These are phyloP conservation scores for Batillaria attramentaria DNA, from an alignment of 1,140 invertebrate genomes.

Conservation along the genomic window DNA sequence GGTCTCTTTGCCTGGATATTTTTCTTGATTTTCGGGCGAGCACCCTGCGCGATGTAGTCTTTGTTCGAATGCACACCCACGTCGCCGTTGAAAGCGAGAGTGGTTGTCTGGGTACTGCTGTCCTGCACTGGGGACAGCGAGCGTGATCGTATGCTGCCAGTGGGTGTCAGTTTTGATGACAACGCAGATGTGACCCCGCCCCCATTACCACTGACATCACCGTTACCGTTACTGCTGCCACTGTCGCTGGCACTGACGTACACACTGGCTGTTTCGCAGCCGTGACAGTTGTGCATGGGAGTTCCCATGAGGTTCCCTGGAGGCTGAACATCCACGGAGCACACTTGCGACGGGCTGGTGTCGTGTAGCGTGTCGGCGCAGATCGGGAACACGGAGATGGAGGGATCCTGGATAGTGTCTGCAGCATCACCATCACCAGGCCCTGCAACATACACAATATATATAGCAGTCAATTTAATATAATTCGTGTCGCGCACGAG, in stretches of 20 bases:
- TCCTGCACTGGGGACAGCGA: slow-evolving; percentile 59
- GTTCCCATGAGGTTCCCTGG: neutral
- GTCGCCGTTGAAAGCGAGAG: slow-evolving; percentile 51
- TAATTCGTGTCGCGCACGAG: too few relatives aligned
- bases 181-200: neutral
- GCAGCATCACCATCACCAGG: neutral
- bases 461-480: too few relatives aligned
- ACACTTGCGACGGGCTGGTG: slow-evolving; percentile 3
- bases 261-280: neutral
- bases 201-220: slow-evolving; percentile 6
- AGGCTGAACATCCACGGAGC: slow-evolving; percentile 18
- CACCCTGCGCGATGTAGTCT: slow-evolving; percentile 54
- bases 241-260: slow-evolving; percentile 21
- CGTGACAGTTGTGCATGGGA: neutral
- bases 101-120: slow-evolving; percentile 55
- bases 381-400: too few relatives aligned
- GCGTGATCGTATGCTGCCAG: slow-evolving; percentile 36
- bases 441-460: too few relatives aligned
- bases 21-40: slow-evolving; percentile 55
- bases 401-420: too few relatives aligned
- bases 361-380: slow-evolving; percentile 9
- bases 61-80: slow-evolving; percentile 36
- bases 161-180: slow-evolving; percentile 8
- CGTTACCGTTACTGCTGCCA: slow-evolving; percentile 7
- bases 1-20: slow-evolving; percentile 24